Evolutionary conservation across 2,888 invertebrate genomes (phyloP), one percentile per base, ranked within the genome.

Genomic region (Chrysina gloriosa): DNA sequence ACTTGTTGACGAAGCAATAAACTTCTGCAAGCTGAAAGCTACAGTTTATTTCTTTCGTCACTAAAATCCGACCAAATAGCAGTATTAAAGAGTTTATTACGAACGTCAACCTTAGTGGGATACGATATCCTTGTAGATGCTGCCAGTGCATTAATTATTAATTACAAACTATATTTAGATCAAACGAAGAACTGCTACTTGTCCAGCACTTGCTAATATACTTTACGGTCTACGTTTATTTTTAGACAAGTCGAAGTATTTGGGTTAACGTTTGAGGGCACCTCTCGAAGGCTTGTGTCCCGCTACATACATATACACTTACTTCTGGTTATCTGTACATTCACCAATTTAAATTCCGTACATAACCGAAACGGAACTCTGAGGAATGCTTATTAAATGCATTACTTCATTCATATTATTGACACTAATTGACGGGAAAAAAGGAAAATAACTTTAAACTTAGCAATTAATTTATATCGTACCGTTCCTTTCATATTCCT

Each of bases 171-270:
- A 58, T 39, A 58, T 39, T 58, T 58, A 58, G 39, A 58, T 58
- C 58, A 58, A 58, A 58, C n/a, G n/a, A n/a, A 36, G 58, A 36
- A 31, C 9, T 9, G 19, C 31, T 9, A 19, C 11, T 39, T 58
- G 58, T 39, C 39, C 39, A 23, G 23, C 25, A 58, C 27, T 50
- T 50, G 29, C 16, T 23, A 39, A 25, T 39, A 25, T 25, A 58
- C 9, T 23, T 58, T 58, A 58, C 16, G 25, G 39, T 19, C 19
- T 54, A 9, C 9, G 47, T 52, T 54, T 58, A 58, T 58, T 58
- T 58, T 58, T 39, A 58, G 58, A 50, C 21, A 16, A n/a, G 25
- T 9, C 6, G 14, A 39, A 58, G 58, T 58, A 58, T 58, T 39
- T 58, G 14, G 58, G 58, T 58, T 58, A 58, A 31, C 39, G 58